Conservation (phyloP, 2,113 vertebrate genomes). For the Rostratula benghalensis region DNA sequence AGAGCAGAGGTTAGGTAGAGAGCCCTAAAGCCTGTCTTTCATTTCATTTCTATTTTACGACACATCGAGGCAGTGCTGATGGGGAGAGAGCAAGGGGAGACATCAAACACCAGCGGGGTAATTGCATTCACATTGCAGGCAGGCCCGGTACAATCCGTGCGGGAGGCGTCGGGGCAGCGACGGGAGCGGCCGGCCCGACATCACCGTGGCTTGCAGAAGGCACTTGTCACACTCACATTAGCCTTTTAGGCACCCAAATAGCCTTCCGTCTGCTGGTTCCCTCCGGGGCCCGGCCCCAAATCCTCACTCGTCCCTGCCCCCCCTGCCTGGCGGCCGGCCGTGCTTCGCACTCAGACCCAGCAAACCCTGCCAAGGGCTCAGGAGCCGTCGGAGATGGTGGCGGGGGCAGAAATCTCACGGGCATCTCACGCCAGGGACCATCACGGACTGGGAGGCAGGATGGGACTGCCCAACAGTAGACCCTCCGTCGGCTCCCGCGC, state of each 20-base stretch:
- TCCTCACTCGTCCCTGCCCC: background rate
- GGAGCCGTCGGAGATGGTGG: no score
- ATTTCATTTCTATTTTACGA: background rate
- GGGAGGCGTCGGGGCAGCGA: background rate
- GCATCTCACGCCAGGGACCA: background rate
- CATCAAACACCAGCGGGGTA: background rate
- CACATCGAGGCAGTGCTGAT: background rate
- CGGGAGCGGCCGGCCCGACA: background rate
- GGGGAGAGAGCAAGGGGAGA: background rate
- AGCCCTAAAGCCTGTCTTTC: background rate
- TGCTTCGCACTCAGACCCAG: background rate
- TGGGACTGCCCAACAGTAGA: rapidly evolving
- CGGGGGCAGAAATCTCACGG: background rate
- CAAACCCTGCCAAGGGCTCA: background rate
- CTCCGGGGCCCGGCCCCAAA: background rate
- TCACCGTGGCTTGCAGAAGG: rapidly evolving
- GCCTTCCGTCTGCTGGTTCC: background rate
- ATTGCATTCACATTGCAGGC: background rate
- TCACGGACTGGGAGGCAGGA: background rate
- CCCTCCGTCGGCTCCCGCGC: rapidly evolving
- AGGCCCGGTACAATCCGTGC: background rate
- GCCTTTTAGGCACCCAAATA: rapidly evolving
- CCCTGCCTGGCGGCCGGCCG: background rate
- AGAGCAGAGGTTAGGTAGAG: background rate
- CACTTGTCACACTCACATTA: background rate